Evolutionary conservation across 2,888 invertebrate genomes (phyloP), one percentile per base, ranked within the genome.

Genomic region (Drosophila maculinotata): DNA sequence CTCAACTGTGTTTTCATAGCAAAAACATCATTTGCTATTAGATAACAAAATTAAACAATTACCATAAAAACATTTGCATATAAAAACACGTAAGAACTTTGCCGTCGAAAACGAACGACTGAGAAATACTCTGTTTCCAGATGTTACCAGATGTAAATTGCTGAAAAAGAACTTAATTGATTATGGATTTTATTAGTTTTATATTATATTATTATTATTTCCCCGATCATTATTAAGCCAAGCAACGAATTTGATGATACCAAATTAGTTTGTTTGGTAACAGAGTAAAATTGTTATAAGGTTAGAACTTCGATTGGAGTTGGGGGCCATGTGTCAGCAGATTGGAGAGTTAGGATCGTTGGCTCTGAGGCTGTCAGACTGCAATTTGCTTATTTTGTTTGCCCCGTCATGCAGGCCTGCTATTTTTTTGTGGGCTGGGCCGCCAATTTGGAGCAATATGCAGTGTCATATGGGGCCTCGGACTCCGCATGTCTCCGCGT

Each of bases 371-470:
- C 17, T 42, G 63, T 62, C 54, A 42, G 56, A 33, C 30, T 70
- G 76, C 76, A 75, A 73, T 73, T 66, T 70, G 70, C 49, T 56
- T 39, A 56, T 53, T 65, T 69, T 57, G 38, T 70, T 53, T 48
- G 72, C 42, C 26, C 23, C 70, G 69, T 74, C 65, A 69, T 53
- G 56, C 48, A 45, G 44, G 49, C 54, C 17, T 35, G 45, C 47
- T 41, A 6, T 35, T 33, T 44, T 45, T 26, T 36, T 39, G 28
- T 66, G 75, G 71, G 71, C 51, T 72, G 35, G 71, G 75, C 56
- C n/a, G 14, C 45, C 33, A 54, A 64, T 47, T 64, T 59, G 75
- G 58, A 72, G 58, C 69, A 72, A 69, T 64, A 65, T 75, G 65
- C 76, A 72, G 69, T 75, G 76, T 72, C 72, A 75, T 72, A 69